A percentile compares a stretch with the other conserved stretches of the same genome.
These are phyloP conservation scores for Galerucella calmariensis DNA, from an alignment of 2,888 invertebrate genomes.

Conservation along the genomic window DNA sequence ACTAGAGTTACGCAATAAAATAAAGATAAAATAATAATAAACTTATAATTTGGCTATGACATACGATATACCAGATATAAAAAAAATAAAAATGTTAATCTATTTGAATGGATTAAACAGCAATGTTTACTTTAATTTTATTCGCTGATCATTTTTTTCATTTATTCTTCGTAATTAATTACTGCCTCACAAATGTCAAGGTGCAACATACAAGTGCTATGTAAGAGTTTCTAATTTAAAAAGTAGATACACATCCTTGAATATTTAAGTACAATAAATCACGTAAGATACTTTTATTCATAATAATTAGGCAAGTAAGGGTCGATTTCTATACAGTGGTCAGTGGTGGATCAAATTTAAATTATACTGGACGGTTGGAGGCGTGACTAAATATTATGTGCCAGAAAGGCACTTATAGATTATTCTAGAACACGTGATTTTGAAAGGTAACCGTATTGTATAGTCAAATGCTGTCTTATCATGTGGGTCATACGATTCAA, in stretches of 20 bases:
- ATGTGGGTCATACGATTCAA: too few species aligned
- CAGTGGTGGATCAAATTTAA: too few species aligned
- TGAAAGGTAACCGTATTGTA: too few species aligned
- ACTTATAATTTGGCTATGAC: too few species aligned
- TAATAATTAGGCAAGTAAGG: background rate
- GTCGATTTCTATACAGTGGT: background rate
- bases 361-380: too few species aligned
- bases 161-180: conserved; percentile 7
- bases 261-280: conserved; percentile 1
- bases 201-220: conserved; percentile 3
- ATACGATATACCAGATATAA: too few species aligned
- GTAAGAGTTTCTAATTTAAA: background rate
- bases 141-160: conserved; percentile 4
- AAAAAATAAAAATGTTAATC: background rate
- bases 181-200: conserved; percentile 13
- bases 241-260: conserved; percentile 8
- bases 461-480: too few species aligned
- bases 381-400: too few species aligned
- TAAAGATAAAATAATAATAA: too few species aligned
- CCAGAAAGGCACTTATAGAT: too few species aligned
- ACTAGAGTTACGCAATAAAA: too few species aligned
- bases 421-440: too few species aligned
- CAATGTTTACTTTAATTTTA: background rate
- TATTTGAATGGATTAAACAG: background rate
- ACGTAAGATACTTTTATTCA: background rate